phyloP scores from a whole-genome alignment of 2,888 invertebrate species.

The Cremastinae sp. region DNA sequence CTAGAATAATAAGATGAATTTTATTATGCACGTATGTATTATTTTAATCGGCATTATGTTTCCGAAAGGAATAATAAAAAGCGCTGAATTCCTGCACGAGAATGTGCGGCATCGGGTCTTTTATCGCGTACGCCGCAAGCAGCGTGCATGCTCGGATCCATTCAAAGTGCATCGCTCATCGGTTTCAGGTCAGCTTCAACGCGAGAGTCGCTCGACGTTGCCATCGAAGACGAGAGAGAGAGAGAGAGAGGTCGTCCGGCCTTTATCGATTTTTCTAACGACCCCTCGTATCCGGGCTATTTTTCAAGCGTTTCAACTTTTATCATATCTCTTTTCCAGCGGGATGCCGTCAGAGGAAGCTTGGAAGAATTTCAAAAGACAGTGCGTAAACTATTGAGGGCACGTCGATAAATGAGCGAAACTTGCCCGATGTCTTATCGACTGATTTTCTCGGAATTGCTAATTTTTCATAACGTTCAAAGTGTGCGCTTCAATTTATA shows the following conservation, averaged over 20 bases:
- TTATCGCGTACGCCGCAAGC: conserved; percentile 25
- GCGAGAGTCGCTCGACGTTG: too few species aligned
- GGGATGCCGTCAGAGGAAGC: conserved; percentile 5
- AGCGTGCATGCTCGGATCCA: not conserved
- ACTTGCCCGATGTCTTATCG: conserved; percentile 34
- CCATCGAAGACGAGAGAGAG: too few species aligned
- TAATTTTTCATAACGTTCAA: conserved; percentile 10
- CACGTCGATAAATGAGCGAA: conserved; percentile 43
- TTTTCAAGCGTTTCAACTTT: conserved; percentile 38
- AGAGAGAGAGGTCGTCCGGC: conserved; percentile 34
- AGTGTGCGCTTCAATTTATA: too few species aligned
- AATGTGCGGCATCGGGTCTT: conserved; percentile 40
- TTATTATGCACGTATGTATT: not conserved
- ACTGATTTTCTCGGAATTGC: conserved; percentile 42
- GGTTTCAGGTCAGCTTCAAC: conserved; percentile 40
- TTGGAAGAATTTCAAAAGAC: not conserved
- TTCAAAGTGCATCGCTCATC: conserved; percentile 26
- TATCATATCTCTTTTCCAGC: conserved; percentile 40
- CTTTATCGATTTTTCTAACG: conserved; percentile 55
- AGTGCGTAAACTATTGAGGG: not conserved
- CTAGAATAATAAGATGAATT: not conserved
- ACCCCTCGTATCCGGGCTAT: conserved; percentile 50
- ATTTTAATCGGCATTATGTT: too few species aligned
- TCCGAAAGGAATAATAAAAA: too few species aligned
- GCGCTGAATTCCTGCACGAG: too few species aligned